Evolutionary conservation across 2,797 vertebrate species (phyloP).

Genomic region (Ateles fusciceps): DNA sequence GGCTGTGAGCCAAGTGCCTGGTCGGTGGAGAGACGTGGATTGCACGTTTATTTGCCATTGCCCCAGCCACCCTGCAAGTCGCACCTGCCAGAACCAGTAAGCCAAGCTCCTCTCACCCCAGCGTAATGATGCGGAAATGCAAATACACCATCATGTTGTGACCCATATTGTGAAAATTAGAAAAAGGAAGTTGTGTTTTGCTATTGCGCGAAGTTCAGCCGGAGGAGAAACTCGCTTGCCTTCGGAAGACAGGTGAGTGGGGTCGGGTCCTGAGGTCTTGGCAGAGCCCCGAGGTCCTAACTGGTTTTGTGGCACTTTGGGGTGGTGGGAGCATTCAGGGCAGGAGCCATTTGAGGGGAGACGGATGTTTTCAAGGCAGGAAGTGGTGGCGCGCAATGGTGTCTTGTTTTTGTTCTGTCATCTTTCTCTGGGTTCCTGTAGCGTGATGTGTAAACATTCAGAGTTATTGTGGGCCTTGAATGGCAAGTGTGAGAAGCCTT

Average conservation of each 20-base stretch:
- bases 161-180: conserved; percentile 59
- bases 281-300: neutral
- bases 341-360: neutral
- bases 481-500: neutral
- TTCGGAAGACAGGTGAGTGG: conserved; percentile 65
- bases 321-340: neutral
- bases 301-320: neutral
- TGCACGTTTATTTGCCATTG: conserved; percentile 38
- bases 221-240: neutral
- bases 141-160: conserved; percentile 61
- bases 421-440: neutral
- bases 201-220: conserved; percentile 24
- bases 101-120: neutral
- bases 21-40: neutral
- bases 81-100: conserved; percentile 35
- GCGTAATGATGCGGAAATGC: conserved; percentile 67
- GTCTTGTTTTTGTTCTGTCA: neutral
- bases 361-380: conserved; percentile 28
- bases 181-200: conserved; percentile 69
- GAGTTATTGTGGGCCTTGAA: neutral
- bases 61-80: neutral
- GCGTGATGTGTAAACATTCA: neutral
- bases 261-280: neutral
- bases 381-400: neutral
- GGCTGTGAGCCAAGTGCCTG: neutral